These are phyloP conservation scores for Ellobium chinense DNA, from an alignment of 2,888 invertebrate genomes.

Conservation along the genomic window DNA sequence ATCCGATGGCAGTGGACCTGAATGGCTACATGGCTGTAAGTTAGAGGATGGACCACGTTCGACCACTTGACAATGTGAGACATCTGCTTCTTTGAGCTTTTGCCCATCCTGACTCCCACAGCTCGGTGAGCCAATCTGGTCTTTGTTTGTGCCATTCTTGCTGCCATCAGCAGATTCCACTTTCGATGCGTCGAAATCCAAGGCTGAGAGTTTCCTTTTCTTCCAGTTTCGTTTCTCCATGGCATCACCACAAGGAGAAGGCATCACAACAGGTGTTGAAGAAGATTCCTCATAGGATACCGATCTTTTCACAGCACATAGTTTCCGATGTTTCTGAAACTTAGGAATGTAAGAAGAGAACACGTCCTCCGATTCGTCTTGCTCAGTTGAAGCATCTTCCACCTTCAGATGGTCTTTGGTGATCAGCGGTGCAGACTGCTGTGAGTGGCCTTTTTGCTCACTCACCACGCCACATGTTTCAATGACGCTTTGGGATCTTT, in stretches of 20 bases:
- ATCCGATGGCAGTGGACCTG: background rate
- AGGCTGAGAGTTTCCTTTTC: constrained; percentile 42
- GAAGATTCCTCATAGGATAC: constrained; percentile 15
- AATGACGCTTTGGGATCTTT: constrained; percentile 30
- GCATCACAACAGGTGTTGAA: background rate
- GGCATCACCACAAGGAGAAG: background rate
- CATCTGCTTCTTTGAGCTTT: background rate
- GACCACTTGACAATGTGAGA: background rate
- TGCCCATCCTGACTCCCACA: background rate
- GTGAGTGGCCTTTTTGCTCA: background rate
- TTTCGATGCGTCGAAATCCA: constrained; percentile 7
- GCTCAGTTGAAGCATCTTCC: background rate
- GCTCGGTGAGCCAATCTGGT: background rate
- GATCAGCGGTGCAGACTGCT: background rate
- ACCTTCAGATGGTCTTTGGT: background rate
- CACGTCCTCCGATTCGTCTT: background rate
- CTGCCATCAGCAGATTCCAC: background rate
- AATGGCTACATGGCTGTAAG: background rate
- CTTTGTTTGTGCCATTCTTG: background rate
- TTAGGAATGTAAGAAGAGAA: constrained; percentile 40
- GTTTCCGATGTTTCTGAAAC: constrained; percentile 30
- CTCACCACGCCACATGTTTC: background rate
- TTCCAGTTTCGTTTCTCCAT: constrained; percentile 48
- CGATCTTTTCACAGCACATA: constrained; percentile 31
- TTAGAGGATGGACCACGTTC: background rate